phyloP scores from a whole-genome alignment of 2,888 invertebrate species.

The Drosophila multiciliata region DNA sequence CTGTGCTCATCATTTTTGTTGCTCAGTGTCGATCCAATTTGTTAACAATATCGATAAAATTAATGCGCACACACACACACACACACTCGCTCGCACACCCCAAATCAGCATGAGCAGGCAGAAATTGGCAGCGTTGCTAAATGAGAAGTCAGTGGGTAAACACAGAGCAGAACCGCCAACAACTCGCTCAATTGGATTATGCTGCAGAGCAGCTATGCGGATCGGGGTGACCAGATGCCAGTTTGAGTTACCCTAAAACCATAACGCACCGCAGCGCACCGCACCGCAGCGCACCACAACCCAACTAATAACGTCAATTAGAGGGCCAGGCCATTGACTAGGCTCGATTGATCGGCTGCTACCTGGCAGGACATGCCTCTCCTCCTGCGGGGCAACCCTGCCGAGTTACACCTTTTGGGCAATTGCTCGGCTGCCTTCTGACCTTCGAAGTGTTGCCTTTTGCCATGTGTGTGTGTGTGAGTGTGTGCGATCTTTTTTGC shows the following conservation, averaged over 20 bases:
- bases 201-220: background rate
- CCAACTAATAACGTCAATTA: conserved; percentile 75
- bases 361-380: conserved; percentile 48
- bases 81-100: conserved; percentile 22
- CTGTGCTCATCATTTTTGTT: background rate
- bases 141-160: conserved; percentile 53
- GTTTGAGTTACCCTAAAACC: conserved; percentile 17
- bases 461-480: conserved; percentile 3
- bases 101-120: conserved; percentile 54
- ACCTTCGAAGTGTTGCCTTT: conserved; percentile 42
- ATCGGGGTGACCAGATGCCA: conserved; percentile 56
- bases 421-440: conserved; percentile 51
- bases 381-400: conserved; percentile 48
- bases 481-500: conserved; percentile 36
- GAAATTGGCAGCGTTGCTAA: conserved; percentile 47
- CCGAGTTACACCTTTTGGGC: conserved; percentile 53
- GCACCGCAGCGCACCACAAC: conserved; percentile 19
- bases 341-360: conserved; percentile 49
- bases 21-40: conserved; percentile 44
- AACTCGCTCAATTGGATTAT: conserved; percentile 62
- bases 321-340: conserved; percentile 55
- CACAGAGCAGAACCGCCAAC: conserved; percentile 53
- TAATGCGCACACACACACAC: conserved; percentile 52
- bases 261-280: background rate
- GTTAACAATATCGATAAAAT: conserved; percentile 64